Evolutionary conservation across 2,113 vertebrate species (phyloP), one percentile per base, ranked within the genome.

Genomic region (Labeo rohita): DNA sequence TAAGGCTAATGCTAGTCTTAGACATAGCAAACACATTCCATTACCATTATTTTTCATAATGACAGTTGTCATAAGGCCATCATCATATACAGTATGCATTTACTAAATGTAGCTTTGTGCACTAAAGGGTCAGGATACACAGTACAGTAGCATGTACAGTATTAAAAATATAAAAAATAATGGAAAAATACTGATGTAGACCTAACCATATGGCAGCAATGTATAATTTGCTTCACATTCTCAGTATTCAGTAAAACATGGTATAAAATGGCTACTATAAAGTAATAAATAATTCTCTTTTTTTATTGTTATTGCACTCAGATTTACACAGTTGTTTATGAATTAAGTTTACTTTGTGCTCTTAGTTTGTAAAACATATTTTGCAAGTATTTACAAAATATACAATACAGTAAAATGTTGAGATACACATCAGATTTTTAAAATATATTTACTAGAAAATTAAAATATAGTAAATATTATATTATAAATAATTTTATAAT

Each of bases 11-110:
- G 78, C 34, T 63, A 61, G 34, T 36, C 39, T 80, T 63, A n/a
- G 21, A 80, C 56, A 59, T n/a, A 66, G 63, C 23, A 70, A 82
- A 82, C 8, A 70, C n/a, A 1, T 70, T 82, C 63, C 63, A 82
- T 82, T 82, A 82, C 52, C 47, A 82, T 82, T 13, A 70, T 70
- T 82, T 82, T 68, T 66, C 63, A 82, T 82, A 36, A 36, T 82
- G 47, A 82, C 45, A 12, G 63, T 70, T 82, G 63, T 82, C 39
- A n/a, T 47, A 43, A 68, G 28, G 39, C n/a, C 10, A 28, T 61
- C 74, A 23, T 72, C 39, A 78, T 82, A 59, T 59, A 61, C 56
- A 61, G 18, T 61, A 47, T 21, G 43, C 68, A 65, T 59, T 85
- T 85, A 47, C 61, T 39, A 85, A 81, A 75, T 66, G 54, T 73